A percentile compares a stretch with the other conserved stretches of the same genome.
Conservation (phyloP, 1,140 invertebrate species). For the Drosophila bocqueti region DNA sequence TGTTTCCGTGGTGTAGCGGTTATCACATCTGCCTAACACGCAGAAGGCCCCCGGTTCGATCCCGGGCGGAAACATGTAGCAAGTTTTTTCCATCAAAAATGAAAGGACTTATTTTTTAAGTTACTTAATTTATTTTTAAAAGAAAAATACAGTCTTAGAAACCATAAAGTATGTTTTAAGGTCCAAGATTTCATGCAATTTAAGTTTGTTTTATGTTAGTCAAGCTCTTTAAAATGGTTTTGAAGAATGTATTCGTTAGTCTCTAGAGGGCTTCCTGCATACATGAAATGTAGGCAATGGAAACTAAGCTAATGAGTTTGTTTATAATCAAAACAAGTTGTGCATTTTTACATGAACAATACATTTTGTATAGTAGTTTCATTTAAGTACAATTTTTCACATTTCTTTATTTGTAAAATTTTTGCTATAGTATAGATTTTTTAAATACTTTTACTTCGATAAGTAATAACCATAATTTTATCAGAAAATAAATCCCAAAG, state of each 20-base stretch:
- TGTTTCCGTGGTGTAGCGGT: conserved; percentile 85
- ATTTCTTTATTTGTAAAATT: too few relatives aligned
- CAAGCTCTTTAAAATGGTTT: neutral
- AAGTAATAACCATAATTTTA: too few relatives aligned
- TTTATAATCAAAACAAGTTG: neutral
- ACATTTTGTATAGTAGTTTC: too few relatives aligned
- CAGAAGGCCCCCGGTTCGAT: conserved; percentile 85
- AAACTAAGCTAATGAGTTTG: neutral
- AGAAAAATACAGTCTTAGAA: neutral
- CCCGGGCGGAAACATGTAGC: conserved; percentile 79
- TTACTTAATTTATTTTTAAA: neutral
- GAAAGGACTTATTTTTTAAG: neutral
- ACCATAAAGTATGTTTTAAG: neutral
- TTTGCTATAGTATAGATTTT: too few relatives aligned
- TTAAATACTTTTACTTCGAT: too few relatives aligned
- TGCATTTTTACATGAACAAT: neutral
- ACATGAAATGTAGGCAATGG: neutral
- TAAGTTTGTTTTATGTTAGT: neutral
- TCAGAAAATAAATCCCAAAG: too few relatives aligned
- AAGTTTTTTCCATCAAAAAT: too few relatives aligned
- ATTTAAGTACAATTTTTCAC: too few relatives aligned
- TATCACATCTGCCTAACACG: conserved; percentile 85
- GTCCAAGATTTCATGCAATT: neutral
- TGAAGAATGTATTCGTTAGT: neutral
- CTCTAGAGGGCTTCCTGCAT: neutral